Evolutionary conservation across 2,888 invertebrate genomes (phyloP), one percentile per base, ranked within the genome.

Genomic region (Bugulina stolonifera): DNA sequence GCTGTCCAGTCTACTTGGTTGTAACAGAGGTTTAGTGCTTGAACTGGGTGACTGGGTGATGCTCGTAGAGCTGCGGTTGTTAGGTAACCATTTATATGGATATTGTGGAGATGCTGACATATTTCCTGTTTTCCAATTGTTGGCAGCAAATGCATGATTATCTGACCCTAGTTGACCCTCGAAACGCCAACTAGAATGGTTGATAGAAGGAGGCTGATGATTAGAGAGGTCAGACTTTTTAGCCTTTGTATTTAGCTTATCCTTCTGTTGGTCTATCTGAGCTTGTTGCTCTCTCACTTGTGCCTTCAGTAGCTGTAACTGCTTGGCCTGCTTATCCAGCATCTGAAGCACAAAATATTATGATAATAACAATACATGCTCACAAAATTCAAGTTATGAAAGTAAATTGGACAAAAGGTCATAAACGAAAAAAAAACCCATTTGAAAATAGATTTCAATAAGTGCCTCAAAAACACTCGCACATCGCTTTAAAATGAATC

Each of bases 1-100:
- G n/a, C 32, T 64, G 64, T 64, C 64, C 18, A 64, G 64, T 32
- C n/a, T 64, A 32, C 64, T 64, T 14, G 64, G 64, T 32, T 64
- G 64, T 34, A 64, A 32, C 5, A 64, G 10, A 27, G 64, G 29
- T 32, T 64, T 43, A 5, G 18, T 18, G 5, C 10, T 18, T 43
- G 43, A 43, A 18, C 43, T 43, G 18, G 43, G 18, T 10, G 43
- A 10, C 5, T 43, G 43, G 43, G 5, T 5, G 18, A 18, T 43
- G 18, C 10, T 43, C 5, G 43, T 43, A 10, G 10, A 10, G 18
- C 10, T 10, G 18, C 10, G 18, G 43, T 43, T 64, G 23, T 23
- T 23, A 32, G 32, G 10, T 29, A 32, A 14, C 2, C 14, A 14
- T 64, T 27, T 25, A 64, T 27, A 32, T 25, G 64, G 64, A 32